Percentiles rank a stretch among this genome's conserved stretches.
Evolutionary conservation across 2,113 vertebrate species (phyloP).

Genomic region (Clinocottus analis): DNA sequence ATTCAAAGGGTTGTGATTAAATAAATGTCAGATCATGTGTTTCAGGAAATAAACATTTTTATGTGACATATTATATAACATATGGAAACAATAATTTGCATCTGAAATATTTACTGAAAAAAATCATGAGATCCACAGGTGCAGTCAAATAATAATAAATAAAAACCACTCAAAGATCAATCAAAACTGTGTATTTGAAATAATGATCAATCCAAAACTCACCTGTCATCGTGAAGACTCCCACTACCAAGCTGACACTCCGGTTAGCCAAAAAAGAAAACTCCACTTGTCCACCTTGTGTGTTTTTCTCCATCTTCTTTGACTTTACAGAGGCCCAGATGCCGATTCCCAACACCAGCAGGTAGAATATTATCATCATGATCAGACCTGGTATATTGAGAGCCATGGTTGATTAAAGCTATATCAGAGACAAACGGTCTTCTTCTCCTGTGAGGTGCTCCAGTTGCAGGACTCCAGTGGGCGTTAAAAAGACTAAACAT

Average conservation of each 20-base stretch:
- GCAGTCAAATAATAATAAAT: no score
- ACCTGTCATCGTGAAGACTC: conserved; percentile 44
- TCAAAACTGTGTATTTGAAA: neutral
- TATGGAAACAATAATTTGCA: neutral
- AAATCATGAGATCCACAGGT: no score
- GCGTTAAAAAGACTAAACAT: no score
- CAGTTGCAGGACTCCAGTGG: no score
- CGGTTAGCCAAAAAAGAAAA: conserved; percentile 25
- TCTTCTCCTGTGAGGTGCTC: no score
- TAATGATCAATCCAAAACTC: neutral
- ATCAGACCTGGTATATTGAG: conserved; percentile 17
- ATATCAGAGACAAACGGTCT: no score
- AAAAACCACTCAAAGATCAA: no score
- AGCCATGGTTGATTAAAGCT: conserved; percentile 1
- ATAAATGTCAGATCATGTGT: no score
- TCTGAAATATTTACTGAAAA: neutral
- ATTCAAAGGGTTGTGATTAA: neutral
- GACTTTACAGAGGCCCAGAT: conserved; percentile 45
- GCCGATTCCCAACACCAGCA: conserved; percentile 29
- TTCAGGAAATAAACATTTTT: neutral
- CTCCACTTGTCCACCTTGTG: neutral
- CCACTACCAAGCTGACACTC: conserved; percentile 12
- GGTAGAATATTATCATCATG: conserved; percentile 14
- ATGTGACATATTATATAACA: neutral
- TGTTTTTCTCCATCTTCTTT: conserved; percentile 1